Conservation (phyloP, 2,888 invertebrate genomes). For the Rhogogaster chlorosoma region DNA sequence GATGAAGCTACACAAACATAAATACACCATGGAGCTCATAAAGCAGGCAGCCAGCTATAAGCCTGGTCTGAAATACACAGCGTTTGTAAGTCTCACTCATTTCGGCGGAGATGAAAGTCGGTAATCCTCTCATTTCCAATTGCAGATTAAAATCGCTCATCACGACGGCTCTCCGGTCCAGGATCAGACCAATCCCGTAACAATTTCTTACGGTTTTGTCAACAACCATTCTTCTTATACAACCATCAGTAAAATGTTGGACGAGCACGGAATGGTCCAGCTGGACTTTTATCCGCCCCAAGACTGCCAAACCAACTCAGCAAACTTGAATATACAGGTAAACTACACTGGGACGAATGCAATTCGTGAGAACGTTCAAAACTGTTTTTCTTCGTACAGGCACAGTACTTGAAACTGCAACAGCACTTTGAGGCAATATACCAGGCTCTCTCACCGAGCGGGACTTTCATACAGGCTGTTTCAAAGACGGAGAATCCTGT, state of each 20-base stretch:
- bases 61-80: constrained; percentile 91
- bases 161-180: constrained; percentile 86
- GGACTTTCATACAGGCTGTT: constrained; percentile 81
- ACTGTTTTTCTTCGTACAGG: constrained; percentile 78
- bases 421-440: constrained; percentile 88
- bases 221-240: constrained; percentile 80
- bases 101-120: not conserved
- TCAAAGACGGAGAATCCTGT: constrained; percentile 80
- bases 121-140: not conserved
- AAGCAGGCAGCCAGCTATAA: constrained; percentile 93
- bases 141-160: constrained; percentile 84
- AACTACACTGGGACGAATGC: not conserved
- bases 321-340: constrained; percentile 87
- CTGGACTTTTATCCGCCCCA: constrained; percentile 82
- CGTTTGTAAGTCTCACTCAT: constrained; percentile 84
- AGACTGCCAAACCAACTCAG: constrained; percentile 80
- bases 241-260: constrained; percentile 80
- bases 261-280: constrained; percentile 83
- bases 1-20: constrained; percentile 88
- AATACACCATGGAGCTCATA: constrained; percentile 87
- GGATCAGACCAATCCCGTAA: constrained; percentile 81
- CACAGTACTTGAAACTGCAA: constrained; percentile 89
- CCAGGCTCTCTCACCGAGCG: constrained; percentile 84
- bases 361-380: not conserved
- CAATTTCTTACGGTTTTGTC: constrained; percentile 82